Evolutionary conservation across 2,113 vertebrate species (phyloP).

Genomic region (Abramis brama): DNA sequence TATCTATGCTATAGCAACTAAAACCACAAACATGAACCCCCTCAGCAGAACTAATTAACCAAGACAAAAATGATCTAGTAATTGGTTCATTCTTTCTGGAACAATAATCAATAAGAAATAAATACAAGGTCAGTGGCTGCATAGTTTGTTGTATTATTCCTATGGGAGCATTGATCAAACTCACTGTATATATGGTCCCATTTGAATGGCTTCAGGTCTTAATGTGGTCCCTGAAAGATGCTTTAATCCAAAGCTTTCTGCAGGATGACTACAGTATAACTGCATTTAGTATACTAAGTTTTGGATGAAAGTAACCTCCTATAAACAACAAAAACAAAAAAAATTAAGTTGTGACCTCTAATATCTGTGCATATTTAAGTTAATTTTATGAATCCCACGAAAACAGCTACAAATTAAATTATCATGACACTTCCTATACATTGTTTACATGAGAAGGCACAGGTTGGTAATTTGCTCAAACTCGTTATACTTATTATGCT

Average conservation of each 20-base stretch:
- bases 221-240: neutral
- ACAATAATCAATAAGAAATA: no score
- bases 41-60: constrained; percentile 7
- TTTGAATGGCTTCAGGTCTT: constrained; percentile 14
- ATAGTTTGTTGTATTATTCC: constrained; percentile 14
- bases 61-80: neutral
- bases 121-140: neutral
- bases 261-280: neutral
- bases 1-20: neutral
- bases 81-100: constrained; percentile 16
- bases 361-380: no score
- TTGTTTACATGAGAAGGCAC: neutral
- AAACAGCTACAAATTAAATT: neutral
- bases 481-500: neutral
- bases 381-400: no score
- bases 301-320: neutral
- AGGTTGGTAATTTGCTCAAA: neutral
- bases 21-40: neutral
- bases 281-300: neutral
- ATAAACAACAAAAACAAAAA: no score
- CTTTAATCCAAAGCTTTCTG: neutral
- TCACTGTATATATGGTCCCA: constrained; percentile 39
- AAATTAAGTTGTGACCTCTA: no score
- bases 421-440: neutral
- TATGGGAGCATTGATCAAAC: constrained; percentile 30